phyloP scores from a whole-genome alignment of 2,888 invertebrate species.

The Ornithoptera alexandrae region DNA sequence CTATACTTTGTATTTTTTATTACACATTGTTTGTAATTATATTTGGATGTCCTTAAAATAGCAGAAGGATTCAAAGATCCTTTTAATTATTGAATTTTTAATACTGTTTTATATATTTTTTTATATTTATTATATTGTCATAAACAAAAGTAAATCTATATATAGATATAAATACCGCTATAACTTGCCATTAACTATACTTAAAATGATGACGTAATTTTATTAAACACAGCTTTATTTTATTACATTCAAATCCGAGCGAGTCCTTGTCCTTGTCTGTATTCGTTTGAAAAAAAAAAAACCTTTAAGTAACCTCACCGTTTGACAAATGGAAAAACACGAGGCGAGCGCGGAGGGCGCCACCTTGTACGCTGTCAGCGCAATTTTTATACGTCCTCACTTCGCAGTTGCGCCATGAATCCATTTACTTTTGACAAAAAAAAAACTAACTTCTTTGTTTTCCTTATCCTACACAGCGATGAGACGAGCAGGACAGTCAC shows the following conservation, averaged over 20 bases:
- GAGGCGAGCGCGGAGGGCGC: slow-evolving; percentile 52
- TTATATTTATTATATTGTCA: too few species aligned
- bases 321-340: slow-evolving; percentile 59
- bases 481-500: too few species aligned
- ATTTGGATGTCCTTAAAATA: too few species aligned
- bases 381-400: slow-evolving; percentile 57
- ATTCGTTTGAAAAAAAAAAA: slow-evolving; percentile 28
- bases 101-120: too few species aligned
- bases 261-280: slow-evolving; percentile 37
- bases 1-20: neutral
- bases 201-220: neutral
- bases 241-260: slow-evolving; percentile 19
- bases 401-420: slow-evolving; percentile 38
- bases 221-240: slow-evolving; percentile 24
- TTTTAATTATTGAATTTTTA: too few species aligned
- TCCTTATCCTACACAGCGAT: too few species aligned
- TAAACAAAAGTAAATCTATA: too few species aligned
- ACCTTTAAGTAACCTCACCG: slow-evolving; percentile 39
- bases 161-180: too few species aligned
- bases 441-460: slow-evolving; percentile 4
- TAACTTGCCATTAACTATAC: too few species aligned
- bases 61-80: too few species aligned
- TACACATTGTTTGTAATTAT: too few species aligned
- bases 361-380: slow-evolving; percentile 53
- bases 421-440: slow-evolving; percentile 33